phyloP scores from a whole-genome alignment of 1,140 invertebrate genomes.

The Bombus huntii region DNA sequence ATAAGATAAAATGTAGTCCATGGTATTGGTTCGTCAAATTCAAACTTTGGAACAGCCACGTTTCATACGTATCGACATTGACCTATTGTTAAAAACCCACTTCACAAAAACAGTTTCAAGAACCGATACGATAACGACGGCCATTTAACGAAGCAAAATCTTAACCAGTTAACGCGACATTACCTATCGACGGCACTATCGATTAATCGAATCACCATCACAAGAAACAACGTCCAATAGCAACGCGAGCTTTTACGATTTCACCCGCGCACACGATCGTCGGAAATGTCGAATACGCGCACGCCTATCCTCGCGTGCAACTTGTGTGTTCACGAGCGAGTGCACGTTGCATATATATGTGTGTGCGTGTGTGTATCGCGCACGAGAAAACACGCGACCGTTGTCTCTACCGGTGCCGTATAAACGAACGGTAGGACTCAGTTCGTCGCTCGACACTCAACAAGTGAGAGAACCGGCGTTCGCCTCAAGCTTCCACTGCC shows the following conservation, averaged over 20 bases:
- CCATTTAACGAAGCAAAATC: too few relatives aligned
- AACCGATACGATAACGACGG: too few relatives aligned
- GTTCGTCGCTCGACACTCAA: slow-evolving; percentile 78
- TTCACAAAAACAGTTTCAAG: not conserved
- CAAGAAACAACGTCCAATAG: too few relatives aligned
- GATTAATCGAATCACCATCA: slow-evolving; percentile 3
- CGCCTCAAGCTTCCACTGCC: slow-evolving; percentile 51
- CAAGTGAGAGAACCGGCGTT: slow-evolving; percentile 78
- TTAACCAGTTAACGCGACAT: not conserved
- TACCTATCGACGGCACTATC: not conserved
- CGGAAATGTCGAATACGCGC: not conserved
- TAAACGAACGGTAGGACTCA: slow-evolving; percentile 50
- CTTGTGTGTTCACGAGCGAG: not conserved
- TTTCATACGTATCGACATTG: not conserved
- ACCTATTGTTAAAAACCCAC: not conserved
- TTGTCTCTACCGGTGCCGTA: slow-evolving; percentile 33
- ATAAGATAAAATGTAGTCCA: not conserved
- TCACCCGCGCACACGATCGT: slow-evolving; percentile 2
- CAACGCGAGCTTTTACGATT: not conserved
- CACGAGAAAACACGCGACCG: slow-evolving; percentile 40
- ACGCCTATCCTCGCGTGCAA: not conserved
- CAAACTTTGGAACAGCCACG: not conserved
- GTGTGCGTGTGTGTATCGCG: not conserved
- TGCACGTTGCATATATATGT: not conserved
- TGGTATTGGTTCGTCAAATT: not conserved